phyloP scores from a whole-genome alignment of 2,113 vertebrate genomes.

The Bubo scandiacus region DNA sequence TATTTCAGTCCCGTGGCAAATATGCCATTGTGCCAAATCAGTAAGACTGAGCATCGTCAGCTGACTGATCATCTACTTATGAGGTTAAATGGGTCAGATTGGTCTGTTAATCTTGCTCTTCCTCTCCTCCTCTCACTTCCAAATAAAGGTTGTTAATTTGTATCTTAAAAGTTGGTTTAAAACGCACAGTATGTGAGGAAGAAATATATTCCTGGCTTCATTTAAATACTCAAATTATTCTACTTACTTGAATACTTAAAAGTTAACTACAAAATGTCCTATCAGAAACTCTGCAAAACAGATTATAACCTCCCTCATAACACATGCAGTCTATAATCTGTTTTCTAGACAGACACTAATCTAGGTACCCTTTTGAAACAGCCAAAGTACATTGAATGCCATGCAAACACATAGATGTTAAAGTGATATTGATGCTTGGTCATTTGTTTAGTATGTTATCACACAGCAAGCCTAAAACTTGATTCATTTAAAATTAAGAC shows the following conservation, averaged over 20 bases:
- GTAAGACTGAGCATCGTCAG: conserved; percentile 15
- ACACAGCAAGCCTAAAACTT: neutral
- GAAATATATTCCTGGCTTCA: neutral
- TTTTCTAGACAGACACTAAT: neutral
- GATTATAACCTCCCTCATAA: neutral
- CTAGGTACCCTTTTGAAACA: neutral
- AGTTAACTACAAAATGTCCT: neutral
- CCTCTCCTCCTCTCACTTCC: neutral
- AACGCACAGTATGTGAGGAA: neutral
- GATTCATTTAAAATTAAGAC: neutral
- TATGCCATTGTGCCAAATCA: conserved; percentile 21
- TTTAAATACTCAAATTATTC: neutral
- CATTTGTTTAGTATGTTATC: neutral
- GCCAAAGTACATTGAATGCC: neutral
- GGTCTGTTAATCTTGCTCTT: conserved; percentile 12
- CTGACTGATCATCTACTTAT: conserved; percentile 58
- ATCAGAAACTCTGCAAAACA: neutral
- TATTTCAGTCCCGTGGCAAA: neutral
- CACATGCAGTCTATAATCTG: neutral
- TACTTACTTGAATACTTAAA: neutral
- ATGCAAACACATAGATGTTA: neutral
- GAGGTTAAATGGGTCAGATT: conserved; percentile 49
- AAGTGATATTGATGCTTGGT: neutral
- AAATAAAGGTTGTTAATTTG: neutral
- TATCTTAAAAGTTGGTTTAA: neutral